A percentile compares a stretch with the other conserved stretches of the same genome.
Evolutionary conservation across 2,888 invertebrate species (phyloP).

Genomic region (Caenorhabditis angaria): DNA sequence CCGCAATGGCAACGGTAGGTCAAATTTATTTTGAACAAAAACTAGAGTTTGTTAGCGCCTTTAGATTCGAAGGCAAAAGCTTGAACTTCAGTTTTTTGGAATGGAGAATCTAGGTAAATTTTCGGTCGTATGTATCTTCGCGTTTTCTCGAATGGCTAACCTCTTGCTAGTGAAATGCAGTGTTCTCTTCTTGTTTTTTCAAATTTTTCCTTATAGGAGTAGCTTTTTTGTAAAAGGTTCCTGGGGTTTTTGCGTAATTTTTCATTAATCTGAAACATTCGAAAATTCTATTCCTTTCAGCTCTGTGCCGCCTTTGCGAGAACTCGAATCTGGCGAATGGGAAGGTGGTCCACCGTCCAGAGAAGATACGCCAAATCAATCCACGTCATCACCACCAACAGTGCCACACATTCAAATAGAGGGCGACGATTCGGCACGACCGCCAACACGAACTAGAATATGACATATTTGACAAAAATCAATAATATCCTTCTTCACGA

Average conservation of each 20-base stretch:
- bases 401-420: slow-evolving; percentile 40
- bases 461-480: not conserved
- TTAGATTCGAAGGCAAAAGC: not conserved
- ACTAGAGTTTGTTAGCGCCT: not conserved
- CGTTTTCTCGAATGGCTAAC: not conserved
- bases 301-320: slow-evolving; percentile 29
- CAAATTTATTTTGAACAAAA: not conserved
- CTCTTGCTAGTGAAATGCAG: not conserved
- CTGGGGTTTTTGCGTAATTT: not conserved
- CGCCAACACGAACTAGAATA: slow-evolving; percentile 38
- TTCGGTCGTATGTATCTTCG: not conserved
- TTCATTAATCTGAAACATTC: not conserved
- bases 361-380: slow-evolving; percentile 15
- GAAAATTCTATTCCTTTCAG: slow-evolving; percentile 9
- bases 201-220: not conserved
- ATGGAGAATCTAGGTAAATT: not conserved
- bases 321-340: slow-evolving; percentile 40
- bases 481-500: not conserved
- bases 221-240: too few relatives aligned
- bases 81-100: not conserved
- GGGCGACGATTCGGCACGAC: slow-evolving; percentile 29
- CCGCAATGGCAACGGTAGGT: slow-evolving; percentile 38
- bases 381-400: slow-evolving; percentile 23
- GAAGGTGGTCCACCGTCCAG: slow-evolving; percentile 8
- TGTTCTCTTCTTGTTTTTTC: not conserved